Percentiles rank a stretch among this genome's conserved stretches.
Evolutionary conservation across 2,797 vertebrate species (phyloP).

Genomic region (Macropus fuliginosus): DNA sequence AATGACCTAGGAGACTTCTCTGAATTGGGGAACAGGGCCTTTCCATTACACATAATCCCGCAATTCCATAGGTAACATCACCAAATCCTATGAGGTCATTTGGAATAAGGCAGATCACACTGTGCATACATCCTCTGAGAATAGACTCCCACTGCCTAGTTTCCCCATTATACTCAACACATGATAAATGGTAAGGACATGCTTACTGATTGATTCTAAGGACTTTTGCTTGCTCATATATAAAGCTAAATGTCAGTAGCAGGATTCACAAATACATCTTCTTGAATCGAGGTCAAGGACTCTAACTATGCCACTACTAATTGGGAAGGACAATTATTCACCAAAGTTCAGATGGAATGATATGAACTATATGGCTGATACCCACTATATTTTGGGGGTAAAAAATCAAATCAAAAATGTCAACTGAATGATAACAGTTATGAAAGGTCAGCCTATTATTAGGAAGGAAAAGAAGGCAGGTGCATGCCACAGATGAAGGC

Average conservation of each 20-base stretch:
- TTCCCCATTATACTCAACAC: background rate
- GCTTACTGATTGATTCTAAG: background rate
- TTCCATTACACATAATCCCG: background rate
- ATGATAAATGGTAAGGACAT: background rate
- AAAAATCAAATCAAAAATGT: background rate
- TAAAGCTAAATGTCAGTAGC: background rate
- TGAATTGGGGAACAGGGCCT: background rate
- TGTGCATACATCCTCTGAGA: background rate
- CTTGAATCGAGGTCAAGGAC: background rate
- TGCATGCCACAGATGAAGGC: background rate
- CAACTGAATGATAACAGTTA: background rate
- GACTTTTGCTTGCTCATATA: background rate
- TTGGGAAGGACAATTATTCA: background rate
- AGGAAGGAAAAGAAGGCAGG: background rate
- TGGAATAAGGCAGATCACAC: background rate
- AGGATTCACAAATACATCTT: background rate
- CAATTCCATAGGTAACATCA: background rate
- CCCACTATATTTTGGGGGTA: background rate
- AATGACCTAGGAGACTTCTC: background rate
- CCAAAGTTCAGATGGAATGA: background rate
- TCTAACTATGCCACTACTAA: background rate
- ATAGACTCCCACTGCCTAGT: background rate
- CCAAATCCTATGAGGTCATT: background rate
- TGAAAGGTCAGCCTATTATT: background rate
- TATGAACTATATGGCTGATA: background rate